Percentiles rank a stretch among this genome's conserved stretches.
These are phyloP conservation scores for Aselliscus stoliczkanus DNA, from an alignment of 2,797 vertebrate genomes.

Conservation along the genomic window DNA sequence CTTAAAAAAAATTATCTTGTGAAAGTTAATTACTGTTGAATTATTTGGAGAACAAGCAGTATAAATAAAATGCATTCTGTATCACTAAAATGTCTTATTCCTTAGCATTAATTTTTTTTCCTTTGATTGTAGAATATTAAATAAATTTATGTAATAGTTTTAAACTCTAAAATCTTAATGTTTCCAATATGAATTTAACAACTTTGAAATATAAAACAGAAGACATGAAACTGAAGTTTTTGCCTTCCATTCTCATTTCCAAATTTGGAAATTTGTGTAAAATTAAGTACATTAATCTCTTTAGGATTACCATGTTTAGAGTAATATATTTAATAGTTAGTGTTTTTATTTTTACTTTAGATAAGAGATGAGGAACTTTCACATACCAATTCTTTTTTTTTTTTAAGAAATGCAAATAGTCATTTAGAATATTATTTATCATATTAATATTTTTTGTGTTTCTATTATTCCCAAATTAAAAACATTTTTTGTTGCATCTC, in stretches of 20 bases:
- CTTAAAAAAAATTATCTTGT: neutral
- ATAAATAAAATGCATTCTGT: slow-evolving; percentile 14
- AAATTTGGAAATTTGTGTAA: slow-evolving; percentile 16
- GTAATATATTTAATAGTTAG: slow-evolving; percentile 9
- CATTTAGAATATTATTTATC: slow-evolving; percentile 10
- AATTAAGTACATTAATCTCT: neutral
- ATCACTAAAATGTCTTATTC: neutral
- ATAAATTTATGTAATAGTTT: neutral
- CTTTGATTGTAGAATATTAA: slow-evolving; percentile 28
- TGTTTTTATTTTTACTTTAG: slow-evolving; percentile 34
- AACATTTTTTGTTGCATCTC: neutral
- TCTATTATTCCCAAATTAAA: neutral
- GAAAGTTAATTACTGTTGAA: slow-evolving; percentile 36
- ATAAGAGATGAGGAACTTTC: neutral
- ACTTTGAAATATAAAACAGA: neutral
- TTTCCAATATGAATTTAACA: slow-evolving; percentile 4
- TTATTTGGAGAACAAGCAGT: slow-evolving; percentile 3
- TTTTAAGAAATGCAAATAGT: neutral
- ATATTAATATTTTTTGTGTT: slow-evolving; percentile 1
- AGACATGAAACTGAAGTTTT: slow-evolving; percentile 4
- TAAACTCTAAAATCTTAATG: slow-evolving; percentile 25
- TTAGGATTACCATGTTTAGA: neutral
- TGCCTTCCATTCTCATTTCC: neutral
- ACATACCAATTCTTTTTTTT: neutral
- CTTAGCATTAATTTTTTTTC: neutral